Evolutionary conservation across 1,140 invertebrate species (phyloP), one percentile per base, ranked within the genome.

Genomic region (Achatina immaculata): DNA sequence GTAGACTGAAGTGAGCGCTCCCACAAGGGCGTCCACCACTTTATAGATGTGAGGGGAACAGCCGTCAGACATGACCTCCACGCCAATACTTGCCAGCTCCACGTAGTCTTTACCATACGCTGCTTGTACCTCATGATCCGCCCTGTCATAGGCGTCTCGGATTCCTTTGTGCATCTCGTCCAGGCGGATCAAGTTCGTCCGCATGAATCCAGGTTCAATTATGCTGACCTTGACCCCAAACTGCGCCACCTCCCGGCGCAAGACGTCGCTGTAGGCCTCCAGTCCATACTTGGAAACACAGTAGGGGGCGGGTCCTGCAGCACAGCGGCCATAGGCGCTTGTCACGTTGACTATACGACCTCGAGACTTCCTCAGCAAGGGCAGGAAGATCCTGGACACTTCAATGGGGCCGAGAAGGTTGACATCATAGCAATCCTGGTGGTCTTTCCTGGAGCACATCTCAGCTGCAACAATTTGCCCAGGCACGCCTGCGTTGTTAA

Each of bases 171-270:
- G 58, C 4, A 62, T n/a, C n/a, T 62, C 42, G 31, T 43, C 42
- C 7, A 42, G 36, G 38, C 42, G 36, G 21, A 74, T 19, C 11
- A 76, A 16, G n/a, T 16, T n/a, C 14, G 74, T 62, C 9, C 28
- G 86, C 71, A 83, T 91, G 81, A 90, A 87, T 24, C 90, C 90
- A 1, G 90, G 90, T 69, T 89, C 87, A 14, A 92, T 73, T 19
- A 88, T 69, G 36, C 86, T 78, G 1, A 91, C 90, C 9, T 85
- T 78, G 0, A 91, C 86, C 24, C 86, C 88, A 80, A 90, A 90
- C 75, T 86, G 85, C 0, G 43, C 45, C 71, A 92, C 82, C 74
- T 92, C 68, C 28, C 71, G 85, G 83, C 86, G 82, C 21, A 85
- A 28, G 7, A 68, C 34, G 55, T 84, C 83, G 2, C 82, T 84